Evolutionary conservation across 1,140 invertebrate genomes (phyloP).

Genomic region (Eupeodes corollae): DNA sequence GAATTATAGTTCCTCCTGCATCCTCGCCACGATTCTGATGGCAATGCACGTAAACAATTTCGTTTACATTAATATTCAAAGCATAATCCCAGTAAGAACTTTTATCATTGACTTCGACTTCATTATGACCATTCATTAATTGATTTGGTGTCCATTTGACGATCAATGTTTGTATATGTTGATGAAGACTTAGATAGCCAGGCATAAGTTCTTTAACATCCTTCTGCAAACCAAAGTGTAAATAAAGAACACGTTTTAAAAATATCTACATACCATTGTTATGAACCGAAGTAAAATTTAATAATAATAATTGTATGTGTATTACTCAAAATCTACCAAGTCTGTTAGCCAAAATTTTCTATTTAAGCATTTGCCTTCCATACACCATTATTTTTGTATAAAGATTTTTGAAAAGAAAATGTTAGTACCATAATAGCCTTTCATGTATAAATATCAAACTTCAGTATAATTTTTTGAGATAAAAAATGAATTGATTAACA

Average conservation of each 20-base stretch:
- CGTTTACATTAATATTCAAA: constrained; percentile 72
- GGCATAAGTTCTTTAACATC: constrained; percentile 70
- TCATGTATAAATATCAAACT: too few relatives aligned
- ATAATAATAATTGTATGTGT: too few relatives aligned
- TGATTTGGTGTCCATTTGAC: constrained; percentile 86
- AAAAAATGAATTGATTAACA: too few relatives aligned
- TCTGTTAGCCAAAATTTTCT: too few relatives aligned
- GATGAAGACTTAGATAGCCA: constrained; percentile 86
- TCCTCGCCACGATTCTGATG: constrained; percentile 67
- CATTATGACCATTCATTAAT: constrained; percentile 79
- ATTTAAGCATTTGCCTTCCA: too few relatives aligned
- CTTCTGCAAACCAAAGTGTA: constrained; percentile 43
- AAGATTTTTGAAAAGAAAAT: too few relatives aligned
- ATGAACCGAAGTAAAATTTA: too few relatives aligned
- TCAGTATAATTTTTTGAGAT: too few relatives aligned
- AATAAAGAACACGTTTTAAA: neutral
- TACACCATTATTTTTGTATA: too few relatives aligned
- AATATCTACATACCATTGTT: neutral
- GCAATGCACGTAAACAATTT: constrained; percentile 89
- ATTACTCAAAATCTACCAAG: too few relatives aligned
- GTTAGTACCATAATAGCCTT: too few relatives aligned
- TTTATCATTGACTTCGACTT: constrained; percentile 57
- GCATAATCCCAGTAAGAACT: constrained; percentile 86
- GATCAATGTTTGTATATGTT: constrained; percentile 55
- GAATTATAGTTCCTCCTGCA: constrained; percentile 70